Evolutionary conservation across 2,888 invertebrate genomes (phyloP).

Genomic region (Volucella zonaria): DNA sequence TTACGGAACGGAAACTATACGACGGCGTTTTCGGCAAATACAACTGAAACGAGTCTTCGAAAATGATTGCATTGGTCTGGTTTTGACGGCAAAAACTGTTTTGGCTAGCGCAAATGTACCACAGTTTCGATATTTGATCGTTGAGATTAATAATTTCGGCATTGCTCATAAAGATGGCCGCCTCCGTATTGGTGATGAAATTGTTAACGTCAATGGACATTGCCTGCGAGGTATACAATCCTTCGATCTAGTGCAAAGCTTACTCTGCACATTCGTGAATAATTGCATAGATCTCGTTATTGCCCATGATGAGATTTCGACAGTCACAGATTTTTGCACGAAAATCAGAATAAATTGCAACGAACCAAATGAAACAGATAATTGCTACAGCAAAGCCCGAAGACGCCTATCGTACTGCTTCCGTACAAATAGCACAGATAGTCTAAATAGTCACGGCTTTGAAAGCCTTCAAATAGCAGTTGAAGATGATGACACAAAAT

Average conservation of each 20-base stretch:
- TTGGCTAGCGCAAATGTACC: conserved; percentile 82
- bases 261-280: conserved; percentile 81
- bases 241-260: conserved; percentile 86
- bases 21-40: conserved; percentile 86
- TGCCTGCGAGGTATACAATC: conserved; percentile 89
- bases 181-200: conserved; percentile 92
- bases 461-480: conserved; percentile 79
- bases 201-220: conserved; percentile 93
- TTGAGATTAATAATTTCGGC: conserved; percentile 86
- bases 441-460: conserved; percentile 78
- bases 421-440: conserved; percentile 80
- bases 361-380: conserved; percentile 39
- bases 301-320: conserved; percentile 86
- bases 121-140: conserved; percentile 86
- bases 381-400: conserved; percentile 74
- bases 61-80: conserved; percentile 88
- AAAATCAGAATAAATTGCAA: conserved; percentile 80
- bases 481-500: conserved; percentile 77
- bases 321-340: conserved; percentile 82
- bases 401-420: conserved; percentile 80
- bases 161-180: conserved; percentile 89
- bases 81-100: conserved; percentile 87
- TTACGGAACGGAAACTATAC: conserved; percentile 84
- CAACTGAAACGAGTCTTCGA: conserved; percentile 86
- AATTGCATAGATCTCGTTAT: conserved; percentile 85